phyloP scores from a whole-genome alignment of 2,113 vertebrate genomes.

The Stictonetta naevosa region DNA sequence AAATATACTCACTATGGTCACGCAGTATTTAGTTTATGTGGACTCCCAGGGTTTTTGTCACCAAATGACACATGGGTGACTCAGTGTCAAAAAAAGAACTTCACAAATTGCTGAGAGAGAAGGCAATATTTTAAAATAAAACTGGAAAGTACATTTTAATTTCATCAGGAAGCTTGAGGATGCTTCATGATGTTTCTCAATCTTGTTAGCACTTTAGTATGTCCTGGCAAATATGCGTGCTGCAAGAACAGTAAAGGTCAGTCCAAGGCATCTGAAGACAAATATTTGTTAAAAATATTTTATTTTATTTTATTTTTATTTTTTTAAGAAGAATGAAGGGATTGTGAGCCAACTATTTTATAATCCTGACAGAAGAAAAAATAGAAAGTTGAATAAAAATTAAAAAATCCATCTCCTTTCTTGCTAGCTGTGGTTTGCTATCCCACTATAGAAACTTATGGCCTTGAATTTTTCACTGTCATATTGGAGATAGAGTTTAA shows the following conservation, averaged over 20 bases:
- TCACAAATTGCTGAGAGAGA: not conserved
- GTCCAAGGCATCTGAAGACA: not conserved
- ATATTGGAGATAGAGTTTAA: not conserved
- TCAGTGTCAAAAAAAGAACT: not conserved
- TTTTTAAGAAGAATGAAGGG: not conserved
- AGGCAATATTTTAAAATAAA: not conserved
- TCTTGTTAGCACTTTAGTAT: not conserved
- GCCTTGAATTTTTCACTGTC: not conserved
- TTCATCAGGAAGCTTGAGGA: not conserved
- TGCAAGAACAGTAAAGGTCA: not conserved
- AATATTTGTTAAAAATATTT: not conserved
- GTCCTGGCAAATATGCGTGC: not conserved
- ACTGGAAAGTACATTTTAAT: not conserved
- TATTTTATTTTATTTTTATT: not conserved
- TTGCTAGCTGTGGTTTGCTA: not conserved
- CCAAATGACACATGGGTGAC: not conserved
- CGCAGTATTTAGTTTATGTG: not conserved
- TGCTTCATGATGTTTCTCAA: not conserved
- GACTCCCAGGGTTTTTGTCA: not conserved
- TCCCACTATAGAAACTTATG: fast-evolving
- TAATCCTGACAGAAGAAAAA: not conserved
- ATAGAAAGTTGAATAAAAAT: not conserved
- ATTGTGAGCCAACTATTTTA: not conserved
- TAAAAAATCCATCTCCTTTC: not conserved
- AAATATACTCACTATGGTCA: not conserved